These are phyloP conservation scores for Periparus ater DNA, from an alignment of 2,797 vertebrate genomes.

Conservation along the genomic window DNA sequence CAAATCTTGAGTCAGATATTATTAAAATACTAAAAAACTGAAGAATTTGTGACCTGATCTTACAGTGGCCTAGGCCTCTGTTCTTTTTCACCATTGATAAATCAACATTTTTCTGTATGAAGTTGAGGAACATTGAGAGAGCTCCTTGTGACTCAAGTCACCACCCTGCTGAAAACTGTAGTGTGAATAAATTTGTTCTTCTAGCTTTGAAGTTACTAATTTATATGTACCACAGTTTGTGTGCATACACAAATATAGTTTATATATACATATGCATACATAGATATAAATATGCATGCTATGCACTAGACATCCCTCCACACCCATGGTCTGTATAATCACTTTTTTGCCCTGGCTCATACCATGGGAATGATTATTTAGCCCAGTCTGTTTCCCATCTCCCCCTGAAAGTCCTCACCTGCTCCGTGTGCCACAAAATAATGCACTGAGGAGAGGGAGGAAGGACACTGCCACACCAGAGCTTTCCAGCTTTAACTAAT, in stretches of 20 bases:
- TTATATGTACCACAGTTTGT: background rate
- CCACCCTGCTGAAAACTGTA: background rate
- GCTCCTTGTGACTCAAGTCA: background rate
- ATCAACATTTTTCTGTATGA: background rate
- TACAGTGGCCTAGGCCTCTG: background rate
- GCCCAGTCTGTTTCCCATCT: background rate
- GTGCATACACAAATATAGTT: background rate
- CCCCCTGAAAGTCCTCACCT: background rate
- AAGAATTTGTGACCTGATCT: background rate
- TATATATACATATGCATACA: accelerated
- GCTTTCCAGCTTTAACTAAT: background rate
- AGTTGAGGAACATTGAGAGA: background rate
- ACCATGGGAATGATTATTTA: background rate
- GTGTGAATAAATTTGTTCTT: background rate
- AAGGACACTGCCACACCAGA: background rate
- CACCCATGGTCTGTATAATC: background rate
- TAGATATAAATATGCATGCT: background rate
- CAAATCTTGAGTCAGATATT: background rate
- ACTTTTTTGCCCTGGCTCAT: background rate
- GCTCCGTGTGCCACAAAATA: background rate
- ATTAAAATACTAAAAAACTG: background rate
- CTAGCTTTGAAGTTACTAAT: background rate
- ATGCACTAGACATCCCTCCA: background rate
- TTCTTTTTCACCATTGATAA: background rate
- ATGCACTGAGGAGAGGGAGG: accelerated